A percentile compares a stretch with the other conserved stretches of the same genome.
phyloP scores from a whole-genome alignment of 2,797 vertebrate genomes.

The Valencia hispanica region DNA sequence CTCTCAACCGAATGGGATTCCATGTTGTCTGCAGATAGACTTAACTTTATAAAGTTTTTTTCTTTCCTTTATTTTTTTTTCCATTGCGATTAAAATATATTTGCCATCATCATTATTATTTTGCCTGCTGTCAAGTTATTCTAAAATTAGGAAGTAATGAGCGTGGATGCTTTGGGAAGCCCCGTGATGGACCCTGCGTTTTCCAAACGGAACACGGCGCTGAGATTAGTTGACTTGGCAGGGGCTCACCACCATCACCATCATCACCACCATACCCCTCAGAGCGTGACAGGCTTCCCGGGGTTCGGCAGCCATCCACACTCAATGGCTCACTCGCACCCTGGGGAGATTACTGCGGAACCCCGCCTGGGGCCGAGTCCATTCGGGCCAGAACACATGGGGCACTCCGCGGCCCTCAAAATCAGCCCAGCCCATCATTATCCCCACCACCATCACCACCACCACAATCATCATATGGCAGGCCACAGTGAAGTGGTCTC shows the following conservation, averaged over 20 bases:
- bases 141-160: conserved; percentile 90
- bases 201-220: conserved; percentile 90
- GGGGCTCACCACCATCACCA: conserved; percentile 88
- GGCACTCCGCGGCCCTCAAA: conserved; percentile 92
- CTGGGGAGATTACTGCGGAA: conserved; percentile 89
- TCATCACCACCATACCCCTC: conserved; percentile 90
- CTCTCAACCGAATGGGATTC: conserved; percentile 89
- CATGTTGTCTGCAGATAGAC: conserved; percentile 89
- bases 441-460: conserved; percentile 88
- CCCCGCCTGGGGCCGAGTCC: conserved; percentile 89
- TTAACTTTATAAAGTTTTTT: conserved; percentile 82
- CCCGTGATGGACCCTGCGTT: conserved; percentile 90
- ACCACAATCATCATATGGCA: conserved; percentile 92
- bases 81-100: conserved; percentile 88
- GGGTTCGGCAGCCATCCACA: conserved; percentile 89
- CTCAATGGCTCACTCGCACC: conserved; percentile 88
- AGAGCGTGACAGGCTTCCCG: conserved; percentile 92
- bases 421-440: conserved; percentile 93
- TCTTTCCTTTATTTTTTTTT: conserved; percentile 69
- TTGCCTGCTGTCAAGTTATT: conserved; percentile 90
- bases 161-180: conserved; percentile 89
- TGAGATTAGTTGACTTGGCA: conserved; percentile 93
- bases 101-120: conserved; percentile 88
- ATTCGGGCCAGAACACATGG: conserved; percentile 92
- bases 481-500: conserved; percentile 91